These are phyloP conservation scores for Tapera naevia DNA, from an alignment of 2,797 vertebrate genomes.

Conservation along the genomic window DNA sequence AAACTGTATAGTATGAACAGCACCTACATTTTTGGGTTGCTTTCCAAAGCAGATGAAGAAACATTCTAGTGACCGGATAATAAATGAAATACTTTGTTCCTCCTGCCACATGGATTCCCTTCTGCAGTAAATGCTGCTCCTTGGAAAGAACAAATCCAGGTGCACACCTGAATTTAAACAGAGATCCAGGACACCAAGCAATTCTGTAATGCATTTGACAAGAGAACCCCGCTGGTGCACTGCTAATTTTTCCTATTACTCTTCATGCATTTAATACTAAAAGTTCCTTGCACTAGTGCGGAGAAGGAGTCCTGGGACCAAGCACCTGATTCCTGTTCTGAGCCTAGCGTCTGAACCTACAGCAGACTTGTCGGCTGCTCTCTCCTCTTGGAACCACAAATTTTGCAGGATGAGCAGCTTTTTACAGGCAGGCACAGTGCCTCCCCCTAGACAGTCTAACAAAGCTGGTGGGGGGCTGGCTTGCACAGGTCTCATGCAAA, in stretches of 20 bases:
- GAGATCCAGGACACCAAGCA: neutral
- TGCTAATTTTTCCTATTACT: neutral
- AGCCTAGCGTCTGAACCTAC: neutral
- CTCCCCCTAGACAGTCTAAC: neutral
- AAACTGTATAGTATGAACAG: neutral
- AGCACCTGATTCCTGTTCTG: neutral
- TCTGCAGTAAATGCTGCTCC: neutral
- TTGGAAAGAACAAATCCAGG: neutral
- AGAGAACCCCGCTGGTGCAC: neutral
- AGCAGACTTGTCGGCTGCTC: neutral
- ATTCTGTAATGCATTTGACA: neutral
- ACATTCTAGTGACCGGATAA: neutral
- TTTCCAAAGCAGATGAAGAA: neutral
- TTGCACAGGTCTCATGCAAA: neutral
- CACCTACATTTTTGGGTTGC: neutral
- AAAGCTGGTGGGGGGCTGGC: neutral
- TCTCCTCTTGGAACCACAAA: neutral
- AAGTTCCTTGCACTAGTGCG: neutral
- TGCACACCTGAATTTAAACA: neutral
- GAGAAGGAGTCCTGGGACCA: neutral
- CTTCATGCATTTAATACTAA: neutral
- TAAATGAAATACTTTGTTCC: neutral
- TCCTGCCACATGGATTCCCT: neutral
- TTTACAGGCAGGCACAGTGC: neutral
- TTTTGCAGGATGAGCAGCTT: neutral